Base-by-base conservation (phyloP, 2,797 vertebrate genomes). In the Melanogrammus aeglefinus region DNA sequence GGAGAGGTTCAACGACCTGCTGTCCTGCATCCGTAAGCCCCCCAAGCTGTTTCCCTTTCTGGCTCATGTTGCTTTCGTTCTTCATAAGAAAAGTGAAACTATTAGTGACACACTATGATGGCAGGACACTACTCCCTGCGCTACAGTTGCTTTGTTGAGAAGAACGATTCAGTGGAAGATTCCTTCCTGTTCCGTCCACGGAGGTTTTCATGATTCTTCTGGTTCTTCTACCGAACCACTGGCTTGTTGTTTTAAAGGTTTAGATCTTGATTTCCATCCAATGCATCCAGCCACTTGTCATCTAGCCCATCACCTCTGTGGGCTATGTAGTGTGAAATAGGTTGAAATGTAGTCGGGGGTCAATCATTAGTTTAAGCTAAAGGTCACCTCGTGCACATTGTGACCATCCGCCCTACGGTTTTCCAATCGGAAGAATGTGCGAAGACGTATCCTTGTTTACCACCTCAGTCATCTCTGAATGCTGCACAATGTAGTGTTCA, bases 1-100 rank as follows among this genome's bases (percentile, higher is more conserved):
- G 93, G 97, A 99, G 94, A 96, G 96, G 92, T 99, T 99, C 95
- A 97, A 93, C 84, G 98, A 99, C 86, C 96, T 99, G 88, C 96
- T 99, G 88, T 96, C 96, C 84, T 96, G 95, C 94, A 94, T 99
- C 95, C 95, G 97, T 99, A 96, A 97, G 98, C 95, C 79, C n/a
- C 82, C 78, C 10, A 21, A 57, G 14, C 47, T 57, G 4, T 57
- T 21, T 63, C 8, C 5, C 16, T 57, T 16, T 21, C 51, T 21
- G 16, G 6, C 51, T 57, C 18, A 21, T 21, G 51, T 16, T 57
- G n/a, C 51, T 57, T 21, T 57, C 13, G 38, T 57, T 57, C 16
- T 57, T 57, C 1, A 5, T 57, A 47, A 47, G 16, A 51, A 51
- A 51, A 18, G 57, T 24, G 57, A 21, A 21, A 24, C n/a, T 8